A percentile compares a stretch with the other conserved stretches of the same genome.
Conservation (phyloP, 1,140 invertebrate species). For the Drosophila rufa region DNA sequence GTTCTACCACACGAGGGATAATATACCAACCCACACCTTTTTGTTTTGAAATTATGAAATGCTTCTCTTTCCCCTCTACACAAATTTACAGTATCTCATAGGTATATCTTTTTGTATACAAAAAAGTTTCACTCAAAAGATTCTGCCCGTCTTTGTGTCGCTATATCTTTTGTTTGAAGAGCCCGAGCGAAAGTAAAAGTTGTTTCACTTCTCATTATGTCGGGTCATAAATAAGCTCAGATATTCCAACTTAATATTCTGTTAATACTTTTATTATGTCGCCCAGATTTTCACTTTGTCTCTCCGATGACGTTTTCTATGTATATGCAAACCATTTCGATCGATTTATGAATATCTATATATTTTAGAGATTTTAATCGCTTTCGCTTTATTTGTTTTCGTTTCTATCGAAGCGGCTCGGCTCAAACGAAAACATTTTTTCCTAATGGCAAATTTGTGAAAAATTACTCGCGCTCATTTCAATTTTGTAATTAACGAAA, state of each 20-base stretch:
- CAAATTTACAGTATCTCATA: constrained; percentile 35
- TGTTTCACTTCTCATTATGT: constrained; percentile 67
- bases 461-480: constrained; percentile 66
- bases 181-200: constrained; percentile 70
- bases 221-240: constrained; percentile 44
- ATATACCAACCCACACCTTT: constrained; percentile 32
- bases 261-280: constrained; percentile 66
- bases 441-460: constrained; percentile 59
- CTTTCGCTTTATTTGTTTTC: constrained; percentile 48
- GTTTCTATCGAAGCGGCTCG: constrained; percentile 25
- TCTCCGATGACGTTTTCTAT: background rate
- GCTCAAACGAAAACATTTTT: constrained; percentile 29
- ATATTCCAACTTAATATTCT: constrained; percentile 64
- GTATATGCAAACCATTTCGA: constrained; percentile 45
- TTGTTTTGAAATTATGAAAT: constrained; percentile 71
- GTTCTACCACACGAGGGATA: constrained; percentile 32
- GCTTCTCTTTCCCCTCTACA: constrained; percentile 16
- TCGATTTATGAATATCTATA: constrained; percentile 18
- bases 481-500: constrained; percentile 73
- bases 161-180: constrained; percentile 57
- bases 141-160: constrained; percentile 48
- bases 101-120: constrained; percentile 20
- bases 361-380: constrained; percentile 29
- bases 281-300: constrained; percentile 53
- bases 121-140: constrained; percentile 65